phyloP scores from a whole-genome alignment of 2,888 invertebrate genomes.

The Eutolmus rufibarbis region DNA sequence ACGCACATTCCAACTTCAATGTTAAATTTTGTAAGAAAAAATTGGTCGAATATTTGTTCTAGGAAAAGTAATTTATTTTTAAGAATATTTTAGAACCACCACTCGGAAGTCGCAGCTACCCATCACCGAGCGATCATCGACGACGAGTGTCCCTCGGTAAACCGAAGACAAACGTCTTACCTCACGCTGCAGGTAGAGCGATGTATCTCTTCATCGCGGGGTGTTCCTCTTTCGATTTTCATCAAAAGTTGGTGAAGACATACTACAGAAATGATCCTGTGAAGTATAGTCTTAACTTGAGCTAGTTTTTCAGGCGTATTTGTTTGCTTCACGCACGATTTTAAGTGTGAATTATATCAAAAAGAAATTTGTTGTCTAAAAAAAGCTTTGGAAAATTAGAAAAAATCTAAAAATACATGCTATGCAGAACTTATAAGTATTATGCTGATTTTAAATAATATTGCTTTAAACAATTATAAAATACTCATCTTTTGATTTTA shows the following conservation, averaged over 20 bases:
- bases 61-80: too few relatives aligned
- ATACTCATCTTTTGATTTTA: too few relatives aligned
- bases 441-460: too few relatives aligned
- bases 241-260: slow-evolving; percentile 67
- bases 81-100: slow-evolving; percentile 45
- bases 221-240: slow-evolving; percentile 65
- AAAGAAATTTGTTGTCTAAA: neutral
- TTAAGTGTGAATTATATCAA: neutral
- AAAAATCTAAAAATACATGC: too few relatives aligned
- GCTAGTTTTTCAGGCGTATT: neutral
- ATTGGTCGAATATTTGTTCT: too few relatives aligned
- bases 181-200: slow-evolving; percentile 66
- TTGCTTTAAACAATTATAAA: too few relatives aligned
- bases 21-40: too few relatives aligned
- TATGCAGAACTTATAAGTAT: too few relatives aligned
- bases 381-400: too few relatives aligned
- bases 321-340: neutral
- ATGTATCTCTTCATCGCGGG: slow-evolving; percentile 69
- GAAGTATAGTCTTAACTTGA: slow-evolving; percentile 64
- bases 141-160: slow-evolving; percentile 48
- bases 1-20: too few relatives aligned
- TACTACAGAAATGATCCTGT: slow-evolving; percentile 75
- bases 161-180: slow-evolving; percentile 52
- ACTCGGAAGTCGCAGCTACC: slow-evolving; percentile 56
- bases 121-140: slow-evolving; percentile 56